Evolutionary conservation across 2,888 invertebrate genomes (phyloP), one percentile per base, ranked within the genome.

Genomic region (Myopa testacea): DNA sequence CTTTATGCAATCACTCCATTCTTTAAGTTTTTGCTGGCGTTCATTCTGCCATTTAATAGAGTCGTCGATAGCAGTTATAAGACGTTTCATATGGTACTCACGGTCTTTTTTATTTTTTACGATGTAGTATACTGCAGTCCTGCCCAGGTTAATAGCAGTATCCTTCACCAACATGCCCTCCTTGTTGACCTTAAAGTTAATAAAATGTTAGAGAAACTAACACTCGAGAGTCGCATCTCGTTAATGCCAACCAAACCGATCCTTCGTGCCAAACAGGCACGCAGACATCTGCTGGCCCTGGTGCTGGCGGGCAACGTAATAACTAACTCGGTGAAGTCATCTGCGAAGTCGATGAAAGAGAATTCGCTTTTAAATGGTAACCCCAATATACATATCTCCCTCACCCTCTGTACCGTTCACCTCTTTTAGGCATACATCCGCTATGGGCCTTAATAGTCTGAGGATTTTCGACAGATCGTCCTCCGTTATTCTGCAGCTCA

Each of bases 241-340:
- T 40, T 8, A 40, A 65, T 65, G 34, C 65, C 12, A 65, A 65
- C 65, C 65, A 65, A 10, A 37, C 37, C 37, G 38, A 65, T 38
- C 16, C 4, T 37, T 38, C 34, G 7, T 14, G 65, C 38, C 8
- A 65, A 3, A 38, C 65, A 65, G 7, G 65, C 65, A 4, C 65
- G 65, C 14, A 65, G 16, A 37, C 65, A 65, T 4, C 8, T 65
- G 5, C 37, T 37, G 8, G 34, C 10, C 38, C 10, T 19, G 7
- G 65, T 14, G 7, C 14, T 19, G 10, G 65, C 37, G 37, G 37
- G 37, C 38, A 3, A 6, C 38, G 34, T 4, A 14, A 12, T 8
- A 14, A 65, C 4, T 3, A 65, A 14, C 34, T 65, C 65, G 4
- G 34, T 37, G 38, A 65, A 38, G 65, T 65, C 65, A 14, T 3